A percentile compares a stretch with the other conserved stretches of the same genome.
Evolutionary conservation across 2,888 invertebrate species (phyloP).

Genomic region (Trachelus stipa): DNA sequence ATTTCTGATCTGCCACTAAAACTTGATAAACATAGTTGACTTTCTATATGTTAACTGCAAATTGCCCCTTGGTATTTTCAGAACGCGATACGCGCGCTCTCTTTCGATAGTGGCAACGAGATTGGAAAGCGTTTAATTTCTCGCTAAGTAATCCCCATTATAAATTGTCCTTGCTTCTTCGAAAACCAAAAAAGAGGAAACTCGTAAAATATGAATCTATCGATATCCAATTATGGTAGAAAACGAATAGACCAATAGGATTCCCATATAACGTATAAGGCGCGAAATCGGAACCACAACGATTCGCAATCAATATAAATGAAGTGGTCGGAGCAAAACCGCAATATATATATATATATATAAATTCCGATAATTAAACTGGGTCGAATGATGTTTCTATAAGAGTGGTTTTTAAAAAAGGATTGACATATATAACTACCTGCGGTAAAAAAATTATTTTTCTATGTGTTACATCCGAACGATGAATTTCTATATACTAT

Average conservation of each 20-base stretch:
- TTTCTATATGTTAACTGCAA: background rate
- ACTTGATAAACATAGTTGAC: background rate
- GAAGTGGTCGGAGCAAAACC: background rate
- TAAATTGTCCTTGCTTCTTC: background rate
- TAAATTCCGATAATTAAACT: background rate
- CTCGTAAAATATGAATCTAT: background rate
- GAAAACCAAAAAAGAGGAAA: background rate
- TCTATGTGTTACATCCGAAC: background rate
- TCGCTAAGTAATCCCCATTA: background rate
- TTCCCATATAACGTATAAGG: background rate
- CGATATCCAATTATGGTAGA: background rate
- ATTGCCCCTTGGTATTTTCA: background rate
- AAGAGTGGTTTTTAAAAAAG: background rate
- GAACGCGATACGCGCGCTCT: background rate
- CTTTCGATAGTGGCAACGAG: background rate
- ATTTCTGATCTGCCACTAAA: background rate
- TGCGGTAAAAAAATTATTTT: background rate
- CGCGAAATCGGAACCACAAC: background rate
- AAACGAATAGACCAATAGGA: background rate
- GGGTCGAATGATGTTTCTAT: background rate
- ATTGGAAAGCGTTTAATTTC: background rate
- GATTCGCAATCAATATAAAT: background rate
- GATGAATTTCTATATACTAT: background rate
- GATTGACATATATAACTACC: background rate
- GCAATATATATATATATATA: background rate